Percentiles rank a stretch among this genome's conserved stretches.
These are phyloP conservation scores for Cyanoderma ruficeps DNA, from an alignment of 2,113 vertebrate species.

Conservation along the genomic window DNA sequence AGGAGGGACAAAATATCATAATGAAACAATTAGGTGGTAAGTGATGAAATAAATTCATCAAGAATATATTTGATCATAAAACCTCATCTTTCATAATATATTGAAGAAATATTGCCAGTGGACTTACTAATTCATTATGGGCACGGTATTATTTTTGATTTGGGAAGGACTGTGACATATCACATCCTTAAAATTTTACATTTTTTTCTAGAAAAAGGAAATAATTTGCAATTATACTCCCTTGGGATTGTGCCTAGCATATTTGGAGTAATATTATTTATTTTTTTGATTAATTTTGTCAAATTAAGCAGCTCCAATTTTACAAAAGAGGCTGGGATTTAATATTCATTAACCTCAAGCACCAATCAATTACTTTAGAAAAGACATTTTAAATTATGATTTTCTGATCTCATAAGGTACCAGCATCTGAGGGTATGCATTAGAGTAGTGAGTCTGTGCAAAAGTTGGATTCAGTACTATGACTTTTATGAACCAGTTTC, in stretches of 20 bases:
- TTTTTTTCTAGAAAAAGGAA: not conserved
- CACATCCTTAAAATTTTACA: not conserved
- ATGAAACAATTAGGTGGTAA: slow-evolving; percentile 6
- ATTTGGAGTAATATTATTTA: not conserved
- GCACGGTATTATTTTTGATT: not conserved
- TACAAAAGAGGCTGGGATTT: not conserved
- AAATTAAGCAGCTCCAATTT: not conserved
- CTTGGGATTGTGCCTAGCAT: not conserved
- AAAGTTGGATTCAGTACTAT: not conserved
- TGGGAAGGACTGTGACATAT: not conserved
- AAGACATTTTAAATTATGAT: not conserved
- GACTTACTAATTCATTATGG: not conserved
- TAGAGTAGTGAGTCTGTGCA: not conserved
- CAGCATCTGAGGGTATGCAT: not conserved
- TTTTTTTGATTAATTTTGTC: not conserved
- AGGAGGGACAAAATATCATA: slow-evolving; percentile 20
- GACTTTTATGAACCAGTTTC: not conserved
- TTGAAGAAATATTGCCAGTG: not conserved
- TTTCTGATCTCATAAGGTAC: not conserved
- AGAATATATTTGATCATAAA: slow-evolving; percentile 6
- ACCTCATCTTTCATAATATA: not conserved
- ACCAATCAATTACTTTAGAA: not conserved
- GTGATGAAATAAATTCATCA: slow-evolving; percentile 7
- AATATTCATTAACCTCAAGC: not conserved
- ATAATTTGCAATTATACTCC: not conserved